Conservation (phyloP, 2,888 invertebrate species). For the Phaonia tiefii region DNA sequence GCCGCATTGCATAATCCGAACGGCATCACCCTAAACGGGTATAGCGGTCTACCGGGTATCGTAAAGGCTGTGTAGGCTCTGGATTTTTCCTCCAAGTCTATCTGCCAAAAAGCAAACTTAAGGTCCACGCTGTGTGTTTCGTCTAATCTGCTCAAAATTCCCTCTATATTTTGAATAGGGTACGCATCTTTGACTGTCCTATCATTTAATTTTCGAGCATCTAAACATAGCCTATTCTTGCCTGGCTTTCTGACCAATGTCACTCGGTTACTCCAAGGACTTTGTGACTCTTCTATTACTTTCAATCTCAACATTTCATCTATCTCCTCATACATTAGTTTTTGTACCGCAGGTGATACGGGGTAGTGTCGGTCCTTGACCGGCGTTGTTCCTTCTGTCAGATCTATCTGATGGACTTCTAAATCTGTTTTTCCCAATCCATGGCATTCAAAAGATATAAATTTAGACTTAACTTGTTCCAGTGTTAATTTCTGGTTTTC, state of each 20-base stretch:
- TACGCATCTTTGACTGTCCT: not conserved
- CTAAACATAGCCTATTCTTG: not conserved
- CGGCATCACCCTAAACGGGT: conserved; percentile 52
- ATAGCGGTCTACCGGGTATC: conserved; percentile 49
- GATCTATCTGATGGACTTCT: not conserved
- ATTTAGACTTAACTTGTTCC: not conserved
- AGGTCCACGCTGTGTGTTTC: conserved; percentile 62
- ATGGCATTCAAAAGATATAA: not conserved
- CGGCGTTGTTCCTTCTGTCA: not conserved
- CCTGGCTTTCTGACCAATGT: not conserved
- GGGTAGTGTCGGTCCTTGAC: not conserved
- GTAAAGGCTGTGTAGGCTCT: conserved; percentile 49
- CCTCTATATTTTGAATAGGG: not conserved
- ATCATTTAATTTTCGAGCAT: not conserved
- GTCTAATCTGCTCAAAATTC: not conserved
- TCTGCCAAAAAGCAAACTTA: conserved; percentile 53
- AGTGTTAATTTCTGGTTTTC: not conserved
- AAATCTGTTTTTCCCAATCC: not conserved
- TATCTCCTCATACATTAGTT: not conserved
- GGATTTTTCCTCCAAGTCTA: conserved; percentile 42
- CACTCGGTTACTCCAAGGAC: not conserved
- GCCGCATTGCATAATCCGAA: conserved; percentile 44
- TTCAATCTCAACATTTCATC: not conserved
- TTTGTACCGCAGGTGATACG: too few species aligned
- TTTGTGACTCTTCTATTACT: not conserved